Conservation (phyloP, 2,888 invertebrate species). For the Ochlodes sylvanus region DNA sequence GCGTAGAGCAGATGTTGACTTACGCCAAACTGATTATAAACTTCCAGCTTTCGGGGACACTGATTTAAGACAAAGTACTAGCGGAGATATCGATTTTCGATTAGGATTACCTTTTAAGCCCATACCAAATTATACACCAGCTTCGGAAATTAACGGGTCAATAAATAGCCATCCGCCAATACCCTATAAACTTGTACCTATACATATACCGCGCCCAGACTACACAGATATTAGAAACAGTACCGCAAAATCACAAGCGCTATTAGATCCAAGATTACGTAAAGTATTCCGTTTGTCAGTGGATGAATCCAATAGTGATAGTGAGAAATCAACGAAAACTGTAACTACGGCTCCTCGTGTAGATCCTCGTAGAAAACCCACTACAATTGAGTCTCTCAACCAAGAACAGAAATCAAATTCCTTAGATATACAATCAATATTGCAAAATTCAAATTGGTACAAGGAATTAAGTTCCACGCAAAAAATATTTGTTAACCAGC, state of each 20-base stretch:
- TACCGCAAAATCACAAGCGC: conserved; percentile 88
- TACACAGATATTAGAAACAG: conserved; percentile 90
- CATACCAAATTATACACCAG: conserved; percentile 92
- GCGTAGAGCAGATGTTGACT: conserved; percentile 80
- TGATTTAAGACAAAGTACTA: conserved; percentile 84
- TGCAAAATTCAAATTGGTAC: conserved; percentile 89
- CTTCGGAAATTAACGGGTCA: conserved; percentile 94
- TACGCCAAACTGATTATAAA: conserved; percentile 81
- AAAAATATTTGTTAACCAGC: conserved; percentile 89
- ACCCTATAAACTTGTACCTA: conserved; percentile 84
- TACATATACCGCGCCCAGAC: conserved; percentile 90
- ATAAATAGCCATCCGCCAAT: conserved; percentile 91
- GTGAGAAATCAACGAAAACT: conserved; percentile 72
- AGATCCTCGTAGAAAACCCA: conserved; percentile 79
- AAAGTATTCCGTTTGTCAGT: conserved; percentile 90
- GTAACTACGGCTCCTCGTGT: conserved; percentile 69
- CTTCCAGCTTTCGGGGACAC: conserved; percentile 86
- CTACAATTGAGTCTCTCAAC: conserved; percentile 54
- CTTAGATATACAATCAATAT: conserved; percentile 85
- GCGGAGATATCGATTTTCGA: conserved; percentile 90
- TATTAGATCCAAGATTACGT: conserved; percentile 90
- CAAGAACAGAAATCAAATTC: conserved; percentile 67
- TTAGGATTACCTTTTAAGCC: conserved; percentile 91
- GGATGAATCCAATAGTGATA: conserved; percentile 87
- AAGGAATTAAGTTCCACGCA: conserved; percentile 89